A percentile compares a stretch with the other conserved stretches of the same genome.
Evolutionary conservation across 1,140 invertebrate species (phyloP).

Genomic region (Armadillidium nasatum): DNA sequence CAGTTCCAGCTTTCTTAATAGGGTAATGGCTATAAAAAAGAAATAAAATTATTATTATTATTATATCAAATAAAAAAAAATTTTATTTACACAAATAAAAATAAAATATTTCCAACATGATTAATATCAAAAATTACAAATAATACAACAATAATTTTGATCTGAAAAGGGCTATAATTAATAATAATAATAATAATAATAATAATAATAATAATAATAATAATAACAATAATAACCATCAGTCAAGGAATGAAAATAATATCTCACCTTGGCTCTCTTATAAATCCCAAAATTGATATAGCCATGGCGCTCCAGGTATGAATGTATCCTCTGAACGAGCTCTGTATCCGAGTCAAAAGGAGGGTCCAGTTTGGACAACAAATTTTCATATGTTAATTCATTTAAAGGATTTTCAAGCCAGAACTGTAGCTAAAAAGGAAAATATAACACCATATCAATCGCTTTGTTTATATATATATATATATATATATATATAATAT

Average conservation of each 20-base stretch:
- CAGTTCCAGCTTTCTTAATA: slow-evolving; percentile 43
- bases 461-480: no score
- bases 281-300: slow-evolving; percentile 98
- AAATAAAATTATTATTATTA: neutral
- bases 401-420: slow-evolving; percentile 95
- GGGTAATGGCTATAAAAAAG: slow-evolving; percentile 30
- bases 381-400: slow-evolving; percentile 78
- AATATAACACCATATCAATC: neutral
- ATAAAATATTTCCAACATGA: no score
- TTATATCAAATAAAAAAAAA: no score
- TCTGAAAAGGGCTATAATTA: no score
- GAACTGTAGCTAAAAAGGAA: slow-evolving; percentile 71
- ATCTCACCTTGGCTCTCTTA: slow-evolving; percentile 67
- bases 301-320: slow-evolving; percentile 90
- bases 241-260: neutral
- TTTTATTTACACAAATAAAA: no score
- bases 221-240: neutral
- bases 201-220: neutral
- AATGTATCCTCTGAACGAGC: slow-evolving; percentile 77
- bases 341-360: slow-evolving; percentile 87
- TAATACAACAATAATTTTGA: no score
- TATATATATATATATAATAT: no score
- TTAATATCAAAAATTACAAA: no score
- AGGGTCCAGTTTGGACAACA: slow-evolving; percentile 74
- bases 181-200: no score